phyloP scores from a whole-genome alignment of 2,888 invertebrate genomes.

The Caenorhabditis imperialis region DNA sequence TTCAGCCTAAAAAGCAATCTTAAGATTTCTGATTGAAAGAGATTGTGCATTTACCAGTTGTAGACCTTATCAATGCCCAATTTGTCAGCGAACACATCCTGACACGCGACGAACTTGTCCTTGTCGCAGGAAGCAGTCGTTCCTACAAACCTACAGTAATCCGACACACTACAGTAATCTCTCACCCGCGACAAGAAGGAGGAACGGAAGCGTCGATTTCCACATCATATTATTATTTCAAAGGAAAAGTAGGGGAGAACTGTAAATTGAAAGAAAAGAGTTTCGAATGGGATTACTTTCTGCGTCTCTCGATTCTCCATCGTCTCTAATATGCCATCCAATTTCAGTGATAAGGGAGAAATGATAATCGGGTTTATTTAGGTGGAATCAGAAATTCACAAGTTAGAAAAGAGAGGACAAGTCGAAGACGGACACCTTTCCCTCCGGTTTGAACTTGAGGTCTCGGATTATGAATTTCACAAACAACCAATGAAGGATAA shows the following conservation, averaged over 20 bases:
- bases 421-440: too few relatives aligned
- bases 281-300: neutral
- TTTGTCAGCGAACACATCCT: conserved; percentile 44
- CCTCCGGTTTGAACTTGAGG: too few relatives aligned
- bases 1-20: conserved; percentile 45
- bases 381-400: too few relatives aligned
- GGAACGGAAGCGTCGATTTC: neutral
- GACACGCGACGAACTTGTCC: conserved; percentile 48
- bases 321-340: neutral
- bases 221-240: neutral
- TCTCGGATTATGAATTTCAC: too few relatives aligned
- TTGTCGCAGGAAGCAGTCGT: conserved; percentile 38
- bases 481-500: too few relatives aligned
- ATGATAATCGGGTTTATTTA: conserved; percentile 33
- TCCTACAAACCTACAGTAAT: too few relatives aligned
- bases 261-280: neutral
- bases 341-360: conserved; percentile 6
- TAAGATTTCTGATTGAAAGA: neutral
- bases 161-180: too few relatives aligned
- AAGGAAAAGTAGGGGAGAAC: neutral
- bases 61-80: conserved; percentile 48
- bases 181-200: neutral
- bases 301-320: neutral
- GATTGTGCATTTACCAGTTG: conserved; percentile 28
- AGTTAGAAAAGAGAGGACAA: too few relatives aligned